Conservation (phyloP, 1,140 invertebrate genomes). For the Condylostylus longicornis region DNA sequence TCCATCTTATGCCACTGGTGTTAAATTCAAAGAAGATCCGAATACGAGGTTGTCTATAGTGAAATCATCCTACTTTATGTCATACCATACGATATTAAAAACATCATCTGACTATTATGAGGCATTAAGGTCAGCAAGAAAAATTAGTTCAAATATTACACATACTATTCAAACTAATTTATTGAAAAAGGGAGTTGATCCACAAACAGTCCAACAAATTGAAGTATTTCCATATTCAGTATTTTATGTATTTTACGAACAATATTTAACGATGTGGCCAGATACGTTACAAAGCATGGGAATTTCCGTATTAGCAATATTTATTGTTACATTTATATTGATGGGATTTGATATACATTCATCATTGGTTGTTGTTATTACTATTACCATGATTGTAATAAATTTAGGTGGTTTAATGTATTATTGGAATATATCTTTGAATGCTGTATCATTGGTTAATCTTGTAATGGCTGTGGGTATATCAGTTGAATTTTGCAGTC, state of each 20-base stretch:
- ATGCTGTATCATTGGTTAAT: slow-evolving; percentile 95
- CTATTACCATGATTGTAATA: slow-evolving; percentile 86
- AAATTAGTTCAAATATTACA: slow-evolving; percentile 69
- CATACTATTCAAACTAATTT: slow-evolving; percentile 50
- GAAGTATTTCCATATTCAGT: slow-evolving; percentile 95
- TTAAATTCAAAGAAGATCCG: slow-evolving; percentile 41
- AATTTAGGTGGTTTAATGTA: slow-evolving; percentile 94
- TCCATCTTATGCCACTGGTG: slow-evolving; percentile 58
- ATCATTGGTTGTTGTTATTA: slow-evolving; percentile 75
- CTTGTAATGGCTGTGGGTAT: slow-evolving; percentile 98
- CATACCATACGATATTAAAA: slow-evolving; percentile 90
- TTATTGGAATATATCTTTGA: slow-evolving; percentile 88
- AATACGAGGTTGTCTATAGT: slow-evolving; percentile 34
- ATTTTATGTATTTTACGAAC: slow-evolving; percentile 99
- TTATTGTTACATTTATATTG: slow-evolving; percentile 83
- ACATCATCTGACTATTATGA: slow-evolving; percentile 83
- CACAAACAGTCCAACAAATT: slow-evolving; percentile 36
- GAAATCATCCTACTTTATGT: slow-evolving; percentile 77
- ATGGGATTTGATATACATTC: slow-evolving; percentile 87
- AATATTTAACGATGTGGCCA: slow-evolving; percentile 92
- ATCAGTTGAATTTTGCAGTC: slow-evolving; percentile 96
- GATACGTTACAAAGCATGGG: slow-evolving; percentile 77
- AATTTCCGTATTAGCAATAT: slow-evolving; percentile 80
- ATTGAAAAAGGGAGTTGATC: slow-evolving; percentile 27
- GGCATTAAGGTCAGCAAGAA: slow-evolving; percentile 65